Conservation (phyloP, 2,888 invertebrate species). For the Drosophila formosana region DNA sequence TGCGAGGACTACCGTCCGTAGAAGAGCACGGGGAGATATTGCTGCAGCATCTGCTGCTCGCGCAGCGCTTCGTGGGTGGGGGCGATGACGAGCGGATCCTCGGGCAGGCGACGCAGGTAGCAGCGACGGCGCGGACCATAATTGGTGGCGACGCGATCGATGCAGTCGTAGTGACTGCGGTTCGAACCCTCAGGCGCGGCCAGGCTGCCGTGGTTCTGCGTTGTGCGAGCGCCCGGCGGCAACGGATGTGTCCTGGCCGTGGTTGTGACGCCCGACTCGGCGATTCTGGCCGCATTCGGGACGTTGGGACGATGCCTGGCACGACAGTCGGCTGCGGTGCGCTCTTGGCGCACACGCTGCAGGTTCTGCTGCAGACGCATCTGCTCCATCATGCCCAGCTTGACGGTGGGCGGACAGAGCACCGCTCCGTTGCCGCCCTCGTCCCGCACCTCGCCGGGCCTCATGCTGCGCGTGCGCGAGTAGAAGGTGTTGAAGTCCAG, state of each 20-base stretch:
- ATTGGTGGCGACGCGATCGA: neutral
- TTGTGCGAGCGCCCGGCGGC: neutral
- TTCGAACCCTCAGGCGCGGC: neutral
- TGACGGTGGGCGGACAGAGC: neutral
- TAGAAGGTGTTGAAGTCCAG: slow-evolving; percentile 37
- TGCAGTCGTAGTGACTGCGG: neutral
- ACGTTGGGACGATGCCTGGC: neutral
- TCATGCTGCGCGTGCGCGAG: slow-evolving; percentile 8
- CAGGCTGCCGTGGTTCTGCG: neutral
- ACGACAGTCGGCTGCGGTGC: neutral
- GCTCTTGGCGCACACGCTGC: neutral
- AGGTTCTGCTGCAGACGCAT: neutral
- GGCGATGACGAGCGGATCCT: slow-evolving; percentile 37
- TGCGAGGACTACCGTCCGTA: slow-evolving; percentile 23
- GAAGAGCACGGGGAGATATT: slow-evolving; percentile 32
- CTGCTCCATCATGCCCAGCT: neutral
- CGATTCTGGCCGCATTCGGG: neutral
- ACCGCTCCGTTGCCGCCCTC: neutral
- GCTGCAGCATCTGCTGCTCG: slow-evolving; percentile 31
- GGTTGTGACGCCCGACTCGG: neutral
- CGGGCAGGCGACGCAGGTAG: slow-evolving; percentile 42
- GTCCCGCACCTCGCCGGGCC: neutral
- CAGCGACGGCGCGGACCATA: slow-evolving; percentile 34
- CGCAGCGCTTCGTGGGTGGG: slow-evolving; percentile 40
- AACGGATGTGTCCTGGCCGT: neutral